phyloP scores from a whole-genome alignment of 2,113 vertebrate genomes.

The Psephotus haematonotus region DNA sequence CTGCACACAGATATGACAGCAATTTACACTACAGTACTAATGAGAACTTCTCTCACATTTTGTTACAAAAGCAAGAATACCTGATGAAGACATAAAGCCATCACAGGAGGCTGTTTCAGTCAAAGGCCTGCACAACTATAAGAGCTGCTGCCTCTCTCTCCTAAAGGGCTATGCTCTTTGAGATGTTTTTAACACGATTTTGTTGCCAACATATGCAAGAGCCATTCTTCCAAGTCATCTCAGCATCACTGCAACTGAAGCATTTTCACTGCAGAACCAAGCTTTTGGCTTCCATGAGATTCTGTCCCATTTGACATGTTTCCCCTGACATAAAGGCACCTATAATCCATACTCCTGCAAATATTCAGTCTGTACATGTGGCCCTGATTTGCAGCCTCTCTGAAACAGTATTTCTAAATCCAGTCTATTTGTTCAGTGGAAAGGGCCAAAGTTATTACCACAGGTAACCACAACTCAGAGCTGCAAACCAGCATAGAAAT shows the following conservation, averaged over 20 bases:
- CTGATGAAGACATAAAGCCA: not conserved
- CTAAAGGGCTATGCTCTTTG: not conserved
- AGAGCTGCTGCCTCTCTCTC: not conserved
- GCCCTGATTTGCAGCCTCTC: slow-evolving; percentile 45
- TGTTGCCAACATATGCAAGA: not conserved
- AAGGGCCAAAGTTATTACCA: slow-evolving; percentile 32
- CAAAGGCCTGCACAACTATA: not conserved
- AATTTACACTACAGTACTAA: not conserved
- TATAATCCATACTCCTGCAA: slow-evolving; percentile 4
- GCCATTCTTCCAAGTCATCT: not conserved
- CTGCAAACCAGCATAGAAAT: slow-evolving; percentile 25
- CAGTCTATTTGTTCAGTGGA: slow-evolving; percentile 10
- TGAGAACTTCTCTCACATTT: not conserved
- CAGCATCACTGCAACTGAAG: not conserved
- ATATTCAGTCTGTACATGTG: slow-evolving; percentile 3
- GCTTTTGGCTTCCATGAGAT: not conserved
- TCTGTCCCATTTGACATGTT: not conserved
- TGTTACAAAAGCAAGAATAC: not conserved
- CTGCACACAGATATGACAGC: not conserved
- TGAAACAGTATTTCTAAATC: slow-evolving; percentile 21
- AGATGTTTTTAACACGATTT: not conserved
- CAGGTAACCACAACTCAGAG: slow-evolving; percentile 49
- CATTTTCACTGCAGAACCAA: not conserved
- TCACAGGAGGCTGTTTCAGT: not conserved
- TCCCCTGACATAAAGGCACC: not conserved